These are phyloP conservation scores for Ianthella basta DNA, from an alignment of 37 sponge, comb jelly and placozoan species.

Conservation along the genomic window DNA sequence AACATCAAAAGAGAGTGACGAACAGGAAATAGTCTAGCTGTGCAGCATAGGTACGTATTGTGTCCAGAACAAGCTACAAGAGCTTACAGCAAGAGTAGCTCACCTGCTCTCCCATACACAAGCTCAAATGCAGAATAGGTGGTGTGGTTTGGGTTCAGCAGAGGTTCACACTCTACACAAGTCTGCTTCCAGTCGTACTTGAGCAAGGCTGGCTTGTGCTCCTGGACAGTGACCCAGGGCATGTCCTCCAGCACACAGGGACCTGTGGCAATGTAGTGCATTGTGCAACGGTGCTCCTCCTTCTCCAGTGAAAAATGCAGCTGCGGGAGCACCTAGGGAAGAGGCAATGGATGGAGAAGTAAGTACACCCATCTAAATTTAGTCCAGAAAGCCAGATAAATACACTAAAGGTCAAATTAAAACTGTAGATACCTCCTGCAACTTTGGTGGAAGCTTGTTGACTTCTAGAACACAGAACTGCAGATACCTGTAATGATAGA, in stretches of 20 bases:
- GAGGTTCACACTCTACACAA: neutral
- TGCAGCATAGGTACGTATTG: too few relatives aligned
- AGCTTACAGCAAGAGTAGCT: neutral
- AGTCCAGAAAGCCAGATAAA: too few relatives aligned
- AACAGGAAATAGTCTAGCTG: too few relatives aligned
- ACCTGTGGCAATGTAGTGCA: constrained; percentile 77
- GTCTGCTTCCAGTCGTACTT: constrained; percentile 26
- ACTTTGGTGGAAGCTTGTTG: constrained; percentile 50
- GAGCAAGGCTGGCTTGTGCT: constrained; percentile 46
- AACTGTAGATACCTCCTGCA: constrained; percentile 66
- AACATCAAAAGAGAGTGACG: too few relatives aligned
- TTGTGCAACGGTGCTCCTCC: neutral
- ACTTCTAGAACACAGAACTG: constrained; percentile 56
- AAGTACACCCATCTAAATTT: too few relatives aligned
- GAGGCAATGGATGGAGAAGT: too few relatives aligned
- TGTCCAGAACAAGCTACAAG: too few relatives aligned
- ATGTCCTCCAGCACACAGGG: constrained; percentile 78
- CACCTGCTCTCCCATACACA: constrained; percentile 60
- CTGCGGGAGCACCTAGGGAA: constrained; percentile 53
- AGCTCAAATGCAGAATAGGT: constrained; percentile 59
- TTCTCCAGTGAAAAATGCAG: constrained; percentile 50
- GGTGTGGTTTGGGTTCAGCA: constrained; percentile 2
- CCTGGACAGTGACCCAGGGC: constrained; percentile 71
- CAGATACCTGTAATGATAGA: constrained; percentile 1
- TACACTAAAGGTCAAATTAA: too few relatives aligned